Evolutionary conservation across 2,888 invertebrate genomes (phyloP), one percentile per base, ranked within the genome.

Genomic region (Drosophila dives): DNA sequence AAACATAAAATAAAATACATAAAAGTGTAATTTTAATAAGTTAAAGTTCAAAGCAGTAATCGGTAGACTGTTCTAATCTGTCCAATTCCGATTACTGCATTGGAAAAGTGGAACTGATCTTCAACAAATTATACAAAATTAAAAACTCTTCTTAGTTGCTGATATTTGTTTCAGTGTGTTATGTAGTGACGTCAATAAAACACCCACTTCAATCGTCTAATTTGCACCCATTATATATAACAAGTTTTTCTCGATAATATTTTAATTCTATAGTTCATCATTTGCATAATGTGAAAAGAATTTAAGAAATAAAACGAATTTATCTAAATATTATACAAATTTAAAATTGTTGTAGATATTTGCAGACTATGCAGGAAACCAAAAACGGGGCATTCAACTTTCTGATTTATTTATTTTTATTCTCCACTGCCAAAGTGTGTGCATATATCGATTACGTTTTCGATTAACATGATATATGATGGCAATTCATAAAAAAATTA

Each of bases 241-340:
- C 71, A 60, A 56, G 76, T 79, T 76, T 45, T 51, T 56, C 36
- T 34, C 20, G 36, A 51, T 26, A 29, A 12, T 12, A 42, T 38
- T 33, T 33, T 38, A 54, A 36, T 45, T 61, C 34, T 58, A 26
- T 32, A 50, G 2, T 58, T 26, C 2, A n/a, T 1, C 15, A 79
- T 77, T 80, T 64, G 71, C 80, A 64, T 71, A 76, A 64, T 23
- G 66, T 53, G 61, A 51, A n/a, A n/a, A 56, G 29, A 5, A 29
- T 15, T 55, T 53, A 15, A 15, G 34, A 8, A 36, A 80, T 50
- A 59, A 42, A 45, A 50, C 8, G 15, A 8, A 54, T 48, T 20
- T 29, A 40, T 32, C n/a, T 8, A 20, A 10, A n/a, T 20, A 26
- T n/a, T 53, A 12, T 48, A 23, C 17, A 12, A 10, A 32, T 34